Evolutionary conservation across 2,797 vertebrate species (phyloP), one percentile per base, ranked within the genome.

Genomic region (Threskiornis aethiopicus): DNA sequence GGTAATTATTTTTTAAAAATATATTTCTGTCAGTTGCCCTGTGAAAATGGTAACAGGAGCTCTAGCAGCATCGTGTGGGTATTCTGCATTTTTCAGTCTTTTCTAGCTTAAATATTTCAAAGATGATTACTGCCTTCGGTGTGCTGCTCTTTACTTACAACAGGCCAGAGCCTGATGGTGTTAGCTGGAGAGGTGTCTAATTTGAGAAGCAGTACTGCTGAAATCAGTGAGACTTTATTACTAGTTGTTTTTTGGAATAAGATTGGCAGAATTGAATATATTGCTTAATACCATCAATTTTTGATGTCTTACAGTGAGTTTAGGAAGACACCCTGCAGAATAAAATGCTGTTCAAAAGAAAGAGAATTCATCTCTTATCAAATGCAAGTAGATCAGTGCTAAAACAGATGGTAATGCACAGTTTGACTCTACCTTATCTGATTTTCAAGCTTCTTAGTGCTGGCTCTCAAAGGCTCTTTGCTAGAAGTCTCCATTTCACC

Each of bases 361-460:
- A 58, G 9, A 87, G n/a, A 86, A 84, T 81, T 81, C 0, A 0
- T 41, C 46, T 89, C 39, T 76, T 81, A 52, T 19, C 6, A 10
- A 73, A 59, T 46, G 44, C 72, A 54, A 67, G 31, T 16, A 88
- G 44, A 84, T 75, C 52, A 67, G 59, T 61, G 72, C 72, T 88
- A 59, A 75, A 95, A 67, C 84, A 97, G 95, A 94, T 89, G 94
- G 89, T 47, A 71, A 41, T 10, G 49, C 71, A 70, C 94, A 84
- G 87, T 94, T 87, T 93, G 91, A 95, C 52, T 88, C 72, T 39
- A 26, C 24, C 42, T 96, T 66, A 61, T 65, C 47, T 78, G 21
- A 42, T 94, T 89, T 93, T 83, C 76, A 85, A 57, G 72, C 71
- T 85, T 67, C 55, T 65, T 51, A 71, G n/a, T 54, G 31, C 87